Evolutionary conservation across 1,140 invertebrate species (phyloP).

Genomic region (Drosophila lacteicornis): DNA sequence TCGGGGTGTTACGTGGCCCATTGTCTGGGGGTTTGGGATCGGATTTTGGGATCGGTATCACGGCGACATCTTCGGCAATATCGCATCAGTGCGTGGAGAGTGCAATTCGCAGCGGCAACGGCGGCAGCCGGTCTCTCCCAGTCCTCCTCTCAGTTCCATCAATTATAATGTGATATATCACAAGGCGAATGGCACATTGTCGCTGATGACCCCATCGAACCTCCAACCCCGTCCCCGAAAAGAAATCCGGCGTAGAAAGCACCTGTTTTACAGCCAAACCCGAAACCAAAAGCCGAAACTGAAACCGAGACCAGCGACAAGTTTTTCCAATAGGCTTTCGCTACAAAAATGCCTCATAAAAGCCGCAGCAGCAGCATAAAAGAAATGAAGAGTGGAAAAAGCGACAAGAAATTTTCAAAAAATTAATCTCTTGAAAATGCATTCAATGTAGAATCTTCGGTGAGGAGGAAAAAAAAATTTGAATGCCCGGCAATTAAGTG

Average conservation of each 20-base stretch:
- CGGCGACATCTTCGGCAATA: constrained; percentile 38
- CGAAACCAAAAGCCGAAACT: constrained; percentile 36
- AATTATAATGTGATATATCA: constrained; percentile 80
- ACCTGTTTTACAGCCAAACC: constrained; percentile 68
- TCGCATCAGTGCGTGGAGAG: constrained; percentile 53
- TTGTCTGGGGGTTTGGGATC: constrained; percentile 34
- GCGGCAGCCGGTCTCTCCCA: constrained; percentile 13
- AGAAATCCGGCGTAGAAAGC: constrained; percentile 63
- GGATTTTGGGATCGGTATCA: constrained; percentile 9
- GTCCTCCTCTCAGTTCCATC: constrained; percentile 48
- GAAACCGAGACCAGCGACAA: constrained; percentile 64
- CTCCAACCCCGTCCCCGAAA: constrained; percentile 35
- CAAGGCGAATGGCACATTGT: constrained; percentile 62
- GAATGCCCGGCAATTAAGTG: constrained; percentile 73
- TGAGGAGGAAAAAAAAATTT: constrained; percentile 50
- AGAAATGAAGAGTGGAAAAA: constrained; percentile 36
- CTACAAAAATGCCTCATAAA: constrained; percentile 82
- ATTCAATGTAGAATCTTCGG: constrained; percentile 67
- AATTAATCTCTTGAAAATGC: constrained; percentile 4
- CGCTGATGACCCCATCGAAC: constrained; percentile 37
- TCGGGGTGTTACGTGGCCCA: constrained; percentile 39
- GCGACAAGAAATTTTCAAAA: constrained; percentile 43
- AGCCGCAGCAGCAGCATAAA: constrained; percentile 50
- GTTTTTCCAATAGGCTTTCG: constrained; percentile 78
- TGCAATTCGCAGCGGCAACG: constrained; percentile 49